Conservation (phyloP, 2,888 invertebrate species). For the Sarcophaga rosellei region DNA sequence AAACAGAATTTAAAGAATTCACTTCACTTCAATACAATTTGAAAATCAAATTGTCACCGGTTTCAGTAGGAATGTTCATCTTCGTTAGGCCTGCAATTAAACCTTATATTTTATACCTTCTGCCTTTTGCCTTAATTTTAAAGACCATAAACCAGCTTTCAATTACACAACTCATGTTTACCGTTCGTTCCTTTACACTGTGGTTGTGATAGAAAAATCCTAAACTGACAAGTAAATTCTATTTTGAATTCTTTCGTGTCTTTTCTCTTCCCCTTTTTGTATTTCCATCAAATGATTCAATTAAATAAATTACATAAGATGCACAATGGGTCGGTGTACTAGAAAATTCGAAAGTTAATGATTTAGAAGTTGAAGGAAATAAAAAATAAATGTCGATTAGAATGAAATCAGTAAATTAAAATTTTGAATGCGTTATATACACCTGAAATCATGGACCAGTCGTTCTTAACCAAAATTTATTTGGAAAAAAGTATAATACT, state of each 20-base stretch:
- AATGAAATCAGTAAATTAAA: not conserved
- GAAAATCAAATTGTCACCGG: constrained; percentile 48
- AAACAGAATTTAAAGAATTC: constrained; percentile 31
- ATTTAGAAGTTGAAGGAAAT: not conserved
- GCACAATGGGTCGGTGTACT: constrained; percentile 13
- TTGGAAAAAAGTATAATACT: no score
- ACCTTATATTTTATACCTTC: not conserved
- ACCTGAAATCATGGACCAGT: no score
- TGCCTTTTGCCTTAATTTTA: constrained; percentile 22
- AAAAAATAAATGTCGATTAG: not conserved
- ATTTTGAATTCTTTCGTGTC: not conserved
- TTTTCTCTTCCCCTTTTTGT: not conserved
- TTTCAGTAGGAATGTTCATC: constrained; percentile 6
- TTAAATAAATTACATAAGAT: constrained; percentile 6
- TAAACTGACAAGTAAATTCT: constrained; percentile 22
- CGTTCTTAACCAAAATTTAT: no score
- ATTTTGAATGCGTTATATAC: no score
- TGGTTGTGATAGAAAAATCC: constrained; percentile 5
- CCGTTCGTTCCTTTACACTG: constrained; percentile 21
- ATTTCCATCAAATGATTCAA: constrained; percentile 3
- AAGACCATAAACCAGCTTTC: constrained; percentile 50
- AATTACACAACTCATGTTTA: constrained; percentile 35
- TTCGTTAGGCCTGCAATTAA: not conserved
- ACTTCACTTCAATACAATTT: constrained; percentile 37
- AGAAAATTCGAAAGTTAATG: not conserved